Conservation (phyloP, 1,140 invertebrate genomes). For the Artemia franciscana region DNA sequence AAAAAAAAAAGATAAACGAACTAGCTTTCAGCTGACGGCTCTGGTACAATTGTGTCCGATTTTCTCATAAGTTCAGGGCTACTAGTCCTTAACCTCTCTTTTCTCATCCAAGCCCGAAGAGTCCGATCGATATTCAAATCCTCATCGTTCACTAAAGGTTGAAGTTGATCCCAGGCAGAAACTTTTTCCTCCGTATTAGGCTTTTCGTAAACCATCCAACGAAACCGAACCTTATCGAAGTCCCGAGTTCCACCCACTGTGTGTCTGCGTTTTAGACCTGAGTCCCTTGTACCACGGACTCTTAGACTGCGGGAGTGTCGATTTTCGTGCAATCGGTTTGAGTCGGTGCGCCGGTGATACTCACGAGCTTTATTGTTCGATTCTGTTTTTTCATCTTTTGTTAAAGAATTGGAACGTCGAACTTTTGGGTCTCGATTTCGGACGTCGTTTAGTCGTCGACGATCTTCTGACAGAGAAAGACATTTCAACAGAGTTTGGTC, state of each 20-base stretch:
- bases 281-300: slow-evolving; percentile 41
- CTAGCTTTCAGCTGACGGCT: no score
- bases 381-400: slow-evolving; percentile 56
- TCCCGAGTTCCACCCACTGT: slow-evolving; percentile 75
- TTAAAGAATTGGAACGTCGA: slow-evolving; percentile 33
- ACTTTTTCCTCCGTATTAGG: slow-evolving; percentile 16
- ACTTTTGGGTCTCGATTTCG: slow-evolving; percentile 13
- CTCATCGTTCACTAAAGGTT: slow-evolving; percentile 14
- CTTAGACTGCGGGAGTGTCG: slow-evolving; percentile 19
- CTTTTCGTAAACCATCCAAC: not conserved
- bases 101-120: slow-evolving; percentile 18
- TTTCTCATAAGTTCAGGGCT: slow-evolving; percentile 28
- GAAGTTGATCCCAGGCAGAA: slow-evolving; percentile 26
- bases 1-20: no score
- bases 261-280: slow-evolving; percentile 62
- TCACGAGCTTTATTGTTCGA: slow-evolving; percentile 30
- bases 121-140: slow-evolving; percentile 9
- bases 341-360: slow-evolving; percentile 17
- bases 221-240: slow-evolving; percentile 35
- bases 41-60: slow-evolving; percentile 2
- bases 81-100: slow-evolving; percentile 29
- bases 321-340: not conserved
- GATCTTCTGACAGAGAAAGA: not conserved
- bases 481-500: not conserved
- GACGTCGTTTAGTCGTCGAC: not conserved